Base-by-base conservation (phyloP, 2,888 invertebrate species). In the Auanema sp. region DNA sequence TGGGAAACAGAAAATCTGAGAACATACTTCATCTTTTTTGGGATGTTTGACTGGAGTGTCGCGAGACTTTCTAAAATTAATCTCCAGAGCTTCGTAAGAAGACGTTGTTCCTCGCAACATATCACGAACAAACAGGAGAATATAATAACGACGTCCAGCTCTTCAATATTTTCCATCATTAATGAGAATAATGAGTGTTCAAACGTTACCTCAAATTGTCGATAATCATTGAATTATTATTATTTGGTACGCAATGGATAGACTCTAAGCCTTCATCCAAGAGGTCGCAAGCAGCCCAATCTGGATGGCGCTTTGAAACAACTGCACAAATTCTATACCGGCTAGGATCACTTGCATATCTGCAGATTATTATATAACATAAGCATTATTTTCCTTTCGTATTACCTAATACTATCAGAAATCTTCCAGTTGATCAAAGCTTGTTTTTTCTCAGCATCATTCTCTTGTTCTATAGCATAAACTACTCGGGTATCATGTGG, bases 261-360 rank as follows among this genome's bases (percentile, higher is more conserved):
- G 71, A 64, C 52, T 79, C 79, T 6, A 74, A 58, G 18, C 74
- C 69, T 50, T 77, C 75, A 51, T 75, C 72, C 54, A 75, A 60
- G 53, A 77, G 71, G 24, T 77, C 77, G 54, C 79, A 79, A 43
- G 73, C 63, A 5, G 76, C 71, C 59, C 71, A 76, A 54, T 64
- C 65, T 10, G 71, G 71, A 14, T 67, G 65, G n/a, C 62, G 55
- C 14, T 65, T 53, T 11, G 70, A 69, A 16, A 76, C 55, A 47
- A 77, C 64, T 23, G 72, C 73, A 56, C 79, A 79, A 57, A 72
- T 71, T 24, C 77, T 72, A 62, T 73, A 76, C 10, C 71, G 52
- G 5, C 57, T 51, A 11, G 66, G 52, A 24, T 65, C 64, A 14
- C 8, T 8, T 50, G 65, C 55, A 16, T 25, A 18, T 44, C 64